Evolutionary conservation across 1,140 invertebrate species (phyloP).

Genomic region (Potamilus streckersoni): DNA sequence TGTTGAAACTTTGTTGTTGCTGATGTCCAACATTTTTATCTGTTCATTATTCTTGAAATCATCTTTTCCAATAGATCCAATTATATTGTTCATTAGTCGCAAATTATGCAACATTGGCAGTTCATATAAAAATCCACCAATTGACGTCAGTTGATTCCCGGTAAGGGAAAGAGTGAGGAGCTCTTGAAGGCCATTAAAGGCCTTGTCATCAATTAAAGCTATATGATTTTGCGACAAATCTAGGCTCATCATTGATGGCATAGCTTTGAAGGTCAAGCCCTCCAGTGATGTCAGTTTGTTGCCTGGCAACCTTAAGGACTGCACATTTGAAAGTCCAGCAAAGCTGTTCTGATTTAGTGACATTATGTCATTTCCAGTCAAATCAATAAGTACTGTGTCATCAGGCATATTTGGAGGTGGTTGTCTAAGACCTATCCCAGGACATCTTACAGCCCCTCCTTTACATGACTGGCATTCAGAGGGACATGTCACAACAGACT

Average conservation of each 20-base stretch:
- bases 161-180: slow-evolving; percentile 68
- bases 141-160: slow-evolving; percentile 63
- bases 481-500: slow-evolving; percentile 29
- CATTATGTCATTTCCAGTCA: slow-evolving; percentile 52
- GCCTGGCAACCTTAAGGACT: slow-evolving; percentile 48
- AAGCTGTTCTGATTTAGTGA: slow-evolving; percentile 40
- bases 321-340: slow-evolving; percentile 32
- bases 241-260: slow-evolving; percentile 51
- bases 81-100: slow-evolving; percentile 79
- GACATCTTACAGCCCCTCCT: slow-evolving; percentile 43
- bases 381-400: slow-evolving; percentile 36
- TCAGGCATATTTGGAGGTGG: slow-evolving; percentile 46
- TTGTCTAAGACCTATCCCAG: slow-evolving; percentile 30
- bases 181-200: slow-evolving; percentile 60
- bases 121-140: slow-evolving; percentile 62
- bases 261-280: slow-evolving; percentile 37
- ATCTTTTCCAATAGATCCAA: slow-evolving; percentile 78
- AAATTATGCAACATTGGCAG: slow-evolving; percentile 75
- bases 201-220: slow-evolving; percentile 71
- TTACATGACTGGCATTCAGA: slow-evolving; percentile 42
- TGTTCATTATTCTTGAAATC: slow-evolving; percentile 75
- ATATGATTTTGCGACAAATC: slow-evolving; percentile 78
- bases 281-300: slow-evolving; percentile 50
- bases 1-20: slow-evolving; percentile 74
- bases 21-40: slow-evolving; percentile 72